phyloP scores from a whole-genome alignment of 2,888 invertebrate genomes.

The Anarsia innoxiella region DNA sequence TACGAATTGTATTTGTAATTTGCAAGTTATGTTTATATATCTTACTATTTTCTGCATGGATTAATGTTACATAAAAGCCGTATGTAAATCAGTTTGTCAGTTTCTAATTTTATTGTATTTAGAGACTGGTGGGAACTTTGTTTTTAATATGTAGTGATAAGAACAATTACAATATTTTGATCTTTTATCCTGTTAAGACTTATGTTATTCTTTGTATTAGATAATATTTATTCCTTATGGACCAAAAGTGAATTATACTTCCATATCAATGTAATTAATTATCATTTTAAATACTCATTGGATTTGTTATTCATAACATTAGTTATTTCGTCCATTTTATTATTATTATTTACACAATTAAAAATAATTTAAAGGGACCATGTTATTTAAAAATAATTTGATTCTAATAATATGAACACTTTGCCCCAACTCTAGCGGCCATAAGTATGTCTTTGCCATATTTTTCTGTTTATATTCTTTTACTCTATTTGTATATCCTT shows the following conservation, averaged over 20 bases:
- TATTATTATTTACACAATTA: neutral
- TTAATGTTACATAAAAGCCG: too few species aligned
- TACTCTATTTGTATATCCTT: slow-evolving; percentile 11
- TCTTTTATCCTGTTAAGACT: neutral
- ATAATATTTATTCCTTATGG: slow-evolving; percentile 6
- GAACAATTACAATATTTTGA: too few species aligned
- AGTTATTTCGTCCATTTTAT: neutral
- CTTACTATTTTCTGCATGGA: too few species aligned
- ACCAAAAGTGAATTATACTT: slow-evolving; percentile 5
- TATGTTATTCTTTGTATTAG: neutral
- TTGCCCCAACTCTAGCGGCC: slow-evolving; percentile 32
- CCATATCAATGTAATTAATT: slow-evolving; percentile 1
- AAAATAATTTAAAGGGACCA: slow-evolving; percentile 35
- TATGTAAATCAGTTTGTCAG: too few species aligned
- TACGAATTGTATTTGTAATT: too few species aligned
- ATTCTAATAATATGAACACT: slow-evolving; percentile 8
- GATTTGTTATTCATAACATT: too few species aligned
- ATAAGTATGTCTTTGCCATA: slow-evolving; percentile 41
- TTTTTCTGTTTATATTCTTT: slow-evolving; percentile 19
- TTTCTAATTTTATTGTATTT: too few species aligned
- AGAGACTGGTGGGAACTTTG: too few species aligned
- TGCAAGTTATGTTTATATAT: too few species aligned
- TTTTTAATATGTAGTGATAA: too few species aligned
- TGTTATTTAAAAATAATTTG: slow-evolving; percentile 19
- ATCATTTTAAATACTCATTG: neutral